Evolutionary conservation across 2,888 invertebrate species (phyloP).

Genomic region (Cryptus armator): DNA sequence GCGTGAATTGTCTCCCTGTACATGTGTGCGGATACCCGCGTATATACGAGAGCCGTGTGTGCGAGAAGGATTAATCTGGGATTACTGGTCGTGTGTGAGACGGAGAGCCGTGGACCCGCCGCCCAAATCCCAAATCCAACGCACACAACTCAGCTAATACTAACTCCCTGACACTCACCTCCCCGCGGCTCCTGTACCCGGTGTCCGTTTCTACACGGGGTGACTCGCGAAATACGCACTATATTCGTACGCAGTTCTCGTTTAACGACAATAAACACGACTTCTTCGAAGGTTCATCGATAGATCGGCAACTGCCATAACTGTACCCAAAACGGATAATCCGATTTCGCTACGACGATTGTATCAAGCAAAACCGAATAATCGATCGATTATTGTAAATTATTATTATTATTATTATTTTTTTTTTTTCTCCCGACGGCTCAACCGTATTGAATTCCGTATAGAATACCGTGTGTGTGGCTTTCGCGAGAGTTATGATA

Average conservation of each 20-base stretch:
- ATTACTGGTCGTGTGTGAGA: constrained; percentile 82
- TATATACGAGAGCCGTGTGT: constrained; percentile 64
- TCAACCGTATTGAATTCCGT: neutral
- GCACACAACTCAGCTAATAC: constrained; percentile 83
- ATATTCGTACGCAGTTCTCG: constrained; percentile 15
- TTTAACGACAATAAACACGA: constrained; percentile 37
- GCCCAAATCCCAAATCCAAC: constrained; percentile 84
- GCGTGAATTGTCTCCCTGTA: constrained; percentile 31
- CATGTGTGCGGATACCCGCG: constrained; percentile 22
- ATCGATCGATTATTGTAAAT: constrained; percentile 51
- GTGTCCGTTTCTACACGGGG: constrained; percentile 41
- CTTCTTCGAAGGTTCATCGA: constrained; percentile 15
- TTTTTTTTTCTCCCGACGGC: neutral
- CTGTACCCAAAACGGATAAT: constrained; percentile 31
- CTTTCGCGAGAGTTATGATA: constrained; percentile 70
- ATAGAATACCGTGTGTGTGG: constrained; percentile 1
- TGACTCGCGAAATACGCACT: constrained; percentile 50
- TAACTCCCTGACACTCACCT: constrained; percentile 72
- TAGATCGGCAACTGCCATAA: neutral
- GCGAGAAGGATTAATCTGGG: constrained; percentile 82
- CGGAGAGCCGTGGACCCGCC: constrained; percentile 72
- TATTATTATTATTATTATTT: constrained; percentile 10
- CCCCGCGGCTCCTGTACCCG: constrained; percentile 43
- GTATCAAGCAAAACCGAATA: neutral
- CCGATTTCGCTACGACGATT: constrained; percentile 47